Evolutionary conservation across 2,888 invertebrate species (phyloP), one percentile per base, ranked within the genome.

Genomic region (Taphrorychus bicolor): DNA sequence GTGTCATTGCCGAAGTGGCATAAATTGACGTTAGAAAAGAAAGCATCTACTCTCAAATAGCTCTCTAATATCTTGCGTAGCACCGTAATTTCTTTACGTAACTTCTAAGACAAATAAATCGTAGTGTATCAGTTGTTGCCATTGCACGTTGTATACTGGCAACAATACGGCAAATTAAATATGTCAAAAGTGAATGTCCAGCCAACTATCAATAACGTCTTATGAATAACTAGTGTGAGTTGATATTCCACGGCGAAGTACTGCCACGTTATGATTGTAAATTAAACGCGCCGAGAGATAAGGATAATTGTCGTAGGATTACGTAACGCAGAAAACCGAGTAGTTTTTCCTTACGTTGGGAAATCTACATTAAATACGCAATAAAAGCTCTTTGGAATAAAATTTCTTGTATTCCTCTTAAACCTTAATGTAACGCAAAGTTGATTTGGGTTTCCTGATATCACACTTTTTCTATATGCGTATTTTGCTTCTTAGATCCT

Each of bases 111-210:
- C 60, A 69, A 69, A 69, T 64, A 69, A 69, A 69, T 64, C 58
- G 60, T 64, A 64, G 19, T 69, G 64, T 64, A 63, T 56, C 64
- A 64, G 59, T 60, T 56, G 59, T 69, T 63, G 63, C 69, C 45
- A 67, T 59, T 67, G n/a, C n/a, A 66, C 66, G 66, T 57, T 66
- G 51, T 51, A 57, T 32, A 52, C 41, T 57, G 40, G 51, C 52
- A 66, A 66, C 66, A 66, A 66, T 66, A 57, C 41, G 21, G 56
- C 57, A 61, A 66, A 66, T 66, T 66, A 66, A 66, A 66, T 66
- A 66, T 66, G 60, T 61, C 66, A 66, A 66, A 66, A 66, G 66
- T 66, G 66, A 66, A 66, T 66, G 66, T 66, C 61, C 58, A 66
- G 42, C 21, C 54, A 52, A 52, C 57, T 66, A 66, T 66, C 66